A percentile compares a stretch with the other conserved stretches of the same genome.
Evolutionary conservation across 2,113 vertebrate species (phyloP).

Genomic region (Labeo catla): DNA sequence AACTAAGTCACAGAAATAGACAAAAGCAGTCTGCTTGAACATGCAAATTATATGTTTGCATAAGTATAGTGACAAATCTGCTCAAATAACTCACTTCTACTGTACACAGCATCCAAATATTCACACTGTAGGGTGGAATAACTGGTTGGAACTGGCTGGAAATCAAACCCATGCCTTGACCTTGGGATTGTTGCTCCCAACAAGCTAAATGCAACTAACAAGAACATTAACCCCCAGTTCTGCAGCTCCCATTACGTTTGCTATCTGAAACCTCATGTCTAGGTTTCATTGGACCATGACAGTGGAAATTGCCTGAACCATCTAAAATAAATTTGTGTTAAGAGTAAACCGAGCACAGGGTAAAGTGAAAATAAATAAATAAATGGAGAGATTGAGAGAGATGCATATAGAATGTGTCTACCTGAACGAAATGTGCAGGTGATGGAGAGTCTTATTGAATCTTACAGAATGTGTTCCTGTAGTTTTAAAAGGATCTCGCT

Average conservation of each 20-base stretch:
- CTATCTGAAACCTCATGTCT: slow-evolving; percentile 22
- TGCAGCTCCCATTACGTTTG: background rate
- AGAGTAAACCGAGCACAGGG: slow-evolving; percentile 7
- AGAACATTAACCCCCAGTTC: background rate
- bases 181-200: background rate
- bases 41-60: background rate
- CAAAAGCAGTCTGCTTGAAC: background rate
- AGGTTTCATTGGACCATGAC: slow-evolving; percentile 34
- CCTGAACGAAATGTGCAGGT: slow-evolving; percentile 5
- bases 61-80: background rate
- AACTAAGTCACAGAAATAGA: background rate
- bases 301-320: slow-evolving; percentile 13
- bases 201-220: slow-evolving; percentile 18
- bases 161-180: background rate
- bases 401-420: slow-evolving; percentile 13
- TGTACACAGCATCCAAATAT: background rate
- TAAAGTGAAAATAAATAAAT: background rate
- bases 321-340: slow-evolving; percentile 43
- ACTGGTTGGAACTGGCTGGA: background rate
- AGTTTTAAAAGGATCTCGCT: slow-evolving; percentile 5
- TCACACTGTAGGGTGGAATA: background rate
- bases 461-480: background rate
- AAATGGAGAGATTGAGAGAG: slow-evolving; percentile 14
- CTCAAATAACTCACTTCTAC: background rate
- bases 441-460: slow-evolving; percentile 5